Base-by-base conservation (phyloP, 2,113 vertebrate genomes). In the Eclectus roratus region DNA sequence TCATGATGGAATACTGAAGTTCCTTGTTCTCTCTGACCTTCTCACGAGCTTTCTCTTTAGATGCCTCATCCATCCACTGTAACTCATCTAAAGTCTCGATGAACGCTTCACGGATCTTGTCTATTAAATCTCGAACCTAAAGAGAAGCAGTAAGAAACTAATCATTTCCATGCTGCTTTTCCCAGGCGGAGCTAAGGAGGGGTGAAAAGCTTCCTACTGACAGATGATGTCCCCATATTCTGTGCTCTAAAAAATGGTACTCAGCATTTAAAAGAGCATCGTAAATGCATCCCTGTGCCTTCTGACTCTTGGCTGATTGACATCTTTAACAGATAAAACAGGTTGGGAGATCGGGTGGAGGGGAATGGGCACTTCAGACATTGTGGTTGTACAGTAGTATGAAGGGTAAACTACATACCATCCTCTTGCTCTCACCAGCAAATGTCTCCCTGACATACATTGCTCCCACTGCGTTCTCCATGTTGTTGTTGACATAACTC, bases 401-500 rank as follows among this genome's bases (percentile, higher is more conserved):
- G n/a, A 97, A 95, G 91, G 96, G 93, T 92, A 27, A 70, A 24
- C 93, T 91, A 97, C 98, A 94, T 96, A 99, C 99, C 99, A 98
- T 98, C 80, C 96, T 98, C 97, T 99, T 99, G 97, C 99, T 99
- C 88, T 99, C 98, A 91, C 98, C 98, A 64, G 99, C 98, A 94
- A 99, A 99, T 56, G 99, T 98, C 96, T 99, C 98, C 49, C 93
- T 97, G 71, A 99, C 98, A 18, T 99, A 99, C 91, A 99, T 98
- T 0, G 99, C 99, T 72, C 99, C 99, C 19, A 99, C 98, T 4
- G 99, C 99, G 1, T 98, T 99, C 97, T 99, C 99, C 99, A 99
- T 99, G 97, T 99, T 99, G 97, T 96, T 99, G 98, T 99, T 99
- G 91, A 99, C 99, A 0, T 99, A 99, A 15, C 99, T 98, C 41